Base-by-base conservation (phyloP, 2,113 vertebrate species). In the Vimba vimba region DNA sequence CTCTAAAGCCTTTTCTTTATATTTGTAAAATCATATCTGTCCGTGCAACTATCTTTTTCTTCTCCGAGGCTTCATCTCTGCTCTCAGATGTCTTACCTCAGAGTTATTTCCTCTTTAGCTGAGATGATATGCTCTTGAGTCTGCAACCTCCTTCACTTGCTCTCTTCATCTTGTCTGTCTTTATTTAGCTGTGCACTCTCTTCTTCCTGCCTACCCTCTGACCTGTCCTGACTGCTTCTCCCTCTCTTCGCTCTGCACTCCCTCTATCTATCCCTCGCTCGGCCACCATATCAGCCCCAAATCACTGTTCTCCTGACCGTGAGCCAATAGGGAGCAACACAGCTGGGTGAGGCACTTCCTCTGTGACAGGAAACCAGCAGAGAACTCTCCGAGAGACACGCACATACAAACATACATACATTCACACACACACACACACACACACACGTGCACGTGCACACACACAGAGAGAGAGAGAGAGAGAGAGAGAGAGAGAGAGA, bases 301-400 rank as follows among this genome's bases (percentile, higher is more conserved):
- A 94, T 93, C 94, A 89, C 79, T 90, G 89, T 91, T 90, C 90
- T 84, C 90, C 87, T 86, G 80, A 90, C 86, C 79, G 27, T 36
- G 84, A 85, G 86, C 94, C 93, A 94, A 93, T 93, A 47, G 89
- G 89, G 91, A 91, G 91, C 71, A 76, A 90, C 90, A 88, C 82
- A 33, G 88, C 88, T 89, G 94, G 94, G 94, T 89, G 94, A 94
- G 93, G 93, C 93, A 93, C 93, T 95, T 95, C 94, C 95, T 94
- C 86, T 95, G 92, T 91, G 88, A 95, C 94, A 95, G 93, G 94
- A 95, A 95, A 91, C 90, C 12, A 92, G 92, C 93, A 93, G 88
- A 92, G 92, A 93, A 94, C 91, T 94, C 86, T 87, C 74, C 27
- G 57, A 66, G 68, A 85, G 27, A 88, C 74, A 85, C 23, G 77